phyloP scores from a whole-genome alignment of 2,113 vertebrate genomes.

The Acanthisitta chloris region DNA sequence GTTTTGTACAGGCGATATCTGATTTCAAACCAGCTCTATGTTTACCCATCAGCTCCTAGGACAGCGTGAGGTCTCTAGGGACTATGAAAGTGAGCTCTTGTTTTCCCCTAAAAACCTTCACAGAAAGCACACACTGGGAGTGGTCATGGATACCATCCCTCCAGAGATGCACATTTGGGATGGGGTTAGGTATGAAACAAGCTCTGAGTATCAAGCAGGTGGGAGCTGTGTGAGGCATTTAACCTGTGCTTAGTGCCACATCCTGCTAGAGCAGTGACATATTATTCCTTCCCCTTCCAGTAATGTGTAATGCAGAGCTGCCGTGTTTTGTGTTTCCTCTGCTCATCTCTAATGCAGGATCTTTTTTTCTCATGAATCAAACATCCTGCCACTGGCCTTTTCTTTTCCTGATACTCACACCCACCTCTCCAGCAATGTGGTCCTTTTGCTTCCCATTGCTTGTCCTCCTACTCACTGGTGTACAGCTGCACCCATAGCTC shows the following conservation, averaged over 20 bases:
- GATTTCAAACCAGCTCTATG: neutral
- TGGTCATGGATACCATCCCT: neutral
- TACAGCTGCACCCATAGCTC: fast-evolving
- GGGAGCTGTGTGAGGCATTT: neutral
- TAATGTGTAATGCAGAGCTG: neutral
- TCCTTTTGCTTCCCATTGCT: neutral
- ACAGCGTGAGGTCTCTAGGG: neutral
- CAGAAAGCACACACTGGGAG: neutral
- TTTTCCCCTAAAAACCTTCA: neutral
- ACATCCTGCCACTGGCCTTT: neutral
- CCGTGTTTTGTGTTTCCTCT: fast-evolving
- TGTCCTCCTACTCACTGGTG: neutral
- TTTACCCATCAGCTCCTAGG: neutral
- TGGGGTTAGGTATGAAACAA: fast-evolving
- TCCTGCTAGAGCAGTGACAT: neutral
- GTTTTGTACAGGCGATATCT: neutral
- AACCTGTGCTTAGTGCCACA: neutral
- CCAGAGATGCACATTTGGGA: neutral
- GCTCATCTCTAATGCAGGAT: neutral
- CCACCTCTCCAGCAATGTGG: neutral
- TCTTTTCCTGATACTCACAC: neutral
- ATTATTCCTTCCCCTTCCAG: neutral
- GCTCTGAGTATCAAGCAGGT: neutral
- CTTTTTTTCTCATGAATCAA: neutral
- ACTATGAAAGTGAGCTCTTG: neutral